Base-by-base conservation (phyloP, 2,113 vertebrate genomes). In the Gnathonemus echidnorhynchus region DNA sequence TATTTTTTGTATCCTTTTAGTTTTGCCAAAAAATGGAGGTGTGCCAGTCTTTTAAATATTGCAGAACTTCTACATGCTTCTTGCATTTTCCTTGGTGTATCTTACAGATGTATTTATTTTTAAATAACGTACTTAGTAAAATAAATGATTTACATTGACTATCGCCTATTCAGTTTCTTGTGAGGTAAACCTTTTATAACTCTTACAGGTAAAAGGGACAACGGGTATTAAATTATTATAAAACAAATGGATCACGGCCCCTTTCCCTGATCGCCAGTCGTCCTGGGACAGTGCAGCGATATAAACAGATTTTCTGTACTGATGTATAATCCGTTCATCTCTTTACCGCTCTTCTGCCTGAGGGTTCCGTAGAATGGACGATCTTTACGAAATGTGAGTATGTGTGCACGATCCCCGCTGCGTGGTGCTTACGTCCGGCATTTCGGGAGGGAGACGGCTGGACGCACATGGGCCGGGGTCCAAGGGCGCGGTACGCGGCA, bases 51-150 rank as follows among this genome's bases (percentile, higher is more conserved):
- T 42, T 48, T 88, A 31, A 80, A 88, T 88, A 58, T 89, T 80
- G 27, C 89, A 87, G 39, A 92, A 48, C 27, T 93, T 95, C 92
- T 93, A 95, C 92, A 94, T 90, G 90, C 86, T 92, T 92, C 91
- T 84, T 92, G 93, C 90, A 91, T 90, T 94, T 89, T 93, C 91
- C 92, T 92, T n/a, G 83, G 39, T 90, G 48, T 91, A 42, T 89
- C 84, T 49, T 77, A 89, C 46, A 39, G 70, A 62, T 91, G 92
- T 94, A 93, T 91, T 94, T 92, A 92, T 94, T 95, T 94, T 94
- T 91, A 95, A 95, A 95, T 24, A 46, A 31, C 45, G 21, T 50
- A 90, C 46, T 91, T 90, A 50, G 74, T 91, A 46, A 92, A 92
- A 92, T 93, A 95, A 96, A 86, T 95, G 91, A 88, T 92, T 94